Base-by-base conservation (phyloP, 2,113 vertebrate genomes). In the Myrmecobius fasciatus region DNA sequence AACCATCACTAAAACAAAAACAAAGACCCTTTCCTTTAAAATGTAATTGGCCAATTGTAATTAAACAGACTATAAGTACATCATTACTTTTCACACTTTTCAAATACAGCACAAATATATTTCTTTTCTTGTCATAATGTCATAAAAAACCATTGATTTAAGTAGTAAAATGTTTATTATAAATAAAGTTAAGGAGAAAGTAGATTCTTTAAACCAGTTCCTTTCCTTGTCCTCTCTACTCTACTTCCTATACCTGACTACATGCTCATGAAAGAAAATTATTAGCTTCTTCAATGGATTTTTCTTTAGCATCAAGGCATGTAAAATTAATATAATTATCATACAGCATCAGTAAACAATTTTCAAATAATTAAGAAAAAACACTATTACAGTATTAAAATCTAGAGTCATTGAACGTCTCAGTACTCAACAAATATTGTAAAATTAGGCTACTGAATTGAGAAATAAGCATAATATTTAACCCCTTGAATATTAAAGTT, bases 321-420 rank as follows among this genome's bases (percentile, higher is more conserved):
- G 96, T 47, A 98, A 96, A 97, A 97, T 94, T 97, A 97, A 98
- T 97, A 36, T 25, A 96, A 91, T 53, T 96, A 97, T 95, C 25
- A 97, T 94, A 98, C 92, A 96, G 90, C 91, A 97, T 96, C 90
- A 95, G 24, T 89, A 96, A 93, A 96, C 52, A 97, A 25, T 91
- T 96, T 97, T 95, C 93, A 95, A 96, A 94, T 53, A 60, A 89
- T 96, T 94, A 91, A 96, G 92, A 97, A 96, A 97, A 94, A 94
- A 95, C 1, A 93, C n/a, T 96, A 56, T 93, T 60, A 96, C 92
- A 97, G 91, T 31, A 60, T 46, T 97, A 96, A 94, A 96, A 83
- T 96, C 91, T 17, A 14, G 91, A 97, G 95, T 95, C 83, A 98
- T 56, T 24, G 46, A 97, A 91, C 94, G 3, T 95, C 56, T 60